These are phyloP conservation scores for Timema cristinae DNA, from an alignment of 2,888 invertebrate genomes.

Conservation along the genomic window DNA sequence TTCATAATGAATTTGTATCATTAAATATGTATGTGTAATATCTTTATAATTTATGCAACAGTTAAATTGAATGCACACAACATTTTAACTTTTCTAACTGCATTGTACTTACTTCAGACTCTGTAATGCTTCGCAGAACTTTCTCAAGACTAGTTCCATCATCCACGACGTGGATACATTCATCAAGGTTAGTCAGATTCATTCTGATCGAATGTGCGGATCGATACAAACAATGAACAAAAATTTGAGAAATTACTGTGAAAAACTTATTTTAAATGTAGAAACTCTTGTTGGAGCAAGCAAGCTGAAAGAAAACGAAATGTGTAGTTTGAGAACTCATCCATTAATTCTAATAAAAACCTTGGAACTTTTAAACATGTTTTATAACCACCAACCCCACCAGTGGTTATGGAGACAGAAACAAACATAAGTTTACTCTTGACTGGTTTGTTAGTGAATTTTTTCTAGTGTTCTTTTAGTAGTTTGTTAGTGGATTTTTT, in stretches of 20 bases:
- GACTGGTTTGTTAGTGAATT: no score
- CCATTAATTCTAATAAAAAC: conserved; percentile 25
- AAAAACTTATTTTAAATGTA: conserved; percentile 10
- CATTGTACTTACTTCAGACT: conserved; percentile 44
- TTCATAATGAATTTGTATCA: no score
- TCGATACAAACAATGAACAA: conserved; percentile 34
- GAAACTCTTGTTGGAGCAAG: conserved; percentile 43
- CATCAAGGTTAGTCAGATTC: conserved; percentile 54
- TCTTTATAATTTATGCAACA: no score
- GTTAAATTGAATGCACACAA: no score
- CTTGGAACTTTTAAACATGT: conserved; percentile 8
- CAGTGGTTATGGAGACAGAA: no score
- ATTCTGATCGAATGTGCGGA: conserved; percentile 44
- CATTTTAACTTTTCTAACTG: background rate
- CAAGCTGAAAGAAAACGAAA: conserved; percentile 42
- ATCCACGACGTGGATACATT: conserved; percentile 63
- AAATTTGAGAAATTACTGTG: conserved; percentile 39
- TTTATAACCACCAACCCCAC: background rate
- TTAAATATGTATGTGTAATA: no score
- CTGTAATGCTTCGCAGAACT: conserved; percentile 59
- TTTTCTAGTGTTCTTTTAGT: no score
- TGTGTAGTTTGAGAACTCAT: no score
- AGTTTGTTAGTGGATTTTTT: no score
- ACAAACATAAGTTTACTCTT: no score
- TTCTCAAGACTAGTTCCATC: conserved; percentile 55